phyloP scores from a whole-genome alignment of 2,888 invertebrate genomes.

The Athetis lepigone region DNA sequence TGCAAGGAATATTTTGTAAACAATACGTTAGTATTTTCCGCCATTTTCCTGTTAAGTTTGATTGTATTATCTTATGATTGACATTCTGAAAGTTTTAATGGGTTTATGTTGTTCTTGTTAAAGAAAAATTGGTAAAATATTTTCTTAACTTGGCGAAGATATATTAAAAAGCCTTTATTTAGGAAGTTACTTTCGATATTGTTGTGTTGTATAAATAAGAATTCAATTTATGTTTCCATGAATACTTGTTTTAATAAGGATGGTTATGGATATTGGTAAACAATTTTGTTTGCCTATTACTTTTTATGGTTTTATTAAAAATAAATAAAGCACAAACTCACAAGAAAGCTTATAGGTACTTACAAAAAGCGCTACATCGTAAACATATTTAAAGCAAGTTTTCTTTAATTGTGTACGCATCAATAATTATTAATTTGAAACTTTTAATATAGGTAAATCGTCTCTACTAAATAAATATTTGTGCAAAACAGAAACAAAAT shows the following conservation, averaged over 20 bases:
- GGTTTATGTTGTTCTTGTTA: conserved; percentile 25
- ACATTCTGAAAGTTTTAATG: conserved; percentile 43
- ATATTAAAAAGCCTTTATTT: conserved; percentile 12
- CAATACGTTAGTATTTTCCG: conserved; percentile 16
- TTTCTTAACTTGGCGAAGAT: background rate
- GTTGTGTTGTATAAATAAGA: conserved; percentile 3
- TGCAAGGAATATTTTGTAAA: conserved; percentile 23
- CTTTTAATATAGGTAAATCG: no score
- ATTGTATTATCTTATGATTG: conserved; percentile 27
- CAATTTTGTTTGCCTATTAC: background rate
- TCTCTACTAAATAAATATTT: no score
- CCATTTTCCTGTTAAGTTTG: conserved; percentile 23
- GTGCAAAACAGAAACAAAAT: no score
- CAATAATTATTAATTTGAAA: no score
- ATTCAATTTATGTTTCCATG: background rate
- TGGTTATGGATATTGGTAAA: background rate
- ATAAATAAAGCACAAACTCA: background rate
- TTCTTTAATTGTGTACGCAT: no score
- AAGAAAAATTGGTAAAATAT: conserved; percentile 19
- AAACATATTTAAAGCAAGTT: no score
- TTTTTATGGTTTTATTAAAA: background rate
- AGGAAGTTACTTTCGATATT: conserved; percentile 11
- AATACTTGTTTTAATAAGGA: background rate
- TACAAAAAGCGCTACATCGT: no score
- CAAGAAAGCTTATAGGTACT: no score